Conservation (phyloP, 2,113 vertebrate genomes). For the Sorex araneus region DNA sequence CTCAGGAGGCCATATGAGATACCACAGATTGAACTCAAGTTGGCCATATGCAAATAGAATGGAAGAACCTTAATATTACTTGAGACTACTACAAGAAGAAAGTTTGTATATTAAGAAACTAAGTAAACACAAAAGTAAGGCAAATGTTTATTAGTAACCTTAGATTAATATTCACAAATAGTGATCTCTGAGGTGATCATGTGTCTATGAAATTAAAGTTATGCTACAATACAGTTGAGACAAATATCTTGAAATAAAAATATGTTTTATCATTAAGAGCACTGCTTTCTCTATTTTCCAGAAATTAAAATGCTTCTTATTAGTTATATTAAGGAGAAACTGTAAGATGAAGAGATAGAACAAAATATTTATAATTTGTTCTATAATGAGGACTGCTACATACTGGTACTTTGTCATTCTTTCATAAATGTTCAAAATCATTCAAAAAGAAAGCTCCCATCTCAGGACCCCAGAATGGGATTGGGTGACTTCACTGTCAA, state of each 20-base stretch:
- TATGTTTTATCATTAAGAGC: not conserved
- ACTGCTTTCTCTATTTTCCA: not conserved
- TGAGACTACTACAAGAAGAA: not conserved
- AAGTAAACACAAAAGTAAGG: conserved; percentile 39
- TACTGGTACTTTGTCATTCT: not conserved
- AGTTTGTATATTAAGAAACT: conserved; percentile 10
- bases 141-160: conserved; percentile 23
- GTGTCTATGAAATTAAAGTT: conserved; percentile 8
- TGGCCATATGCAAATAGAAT: not conserved
- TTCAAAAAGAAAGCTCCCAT: not conserved
- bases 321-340: conserved; percentile 1
- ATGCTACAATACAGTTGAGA: not conserved
- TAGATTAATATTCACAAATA: conserved; percentile 18
- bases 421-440: no score
- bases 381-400: not conserved
- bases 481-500: not conserved
- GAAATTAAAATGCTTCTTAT: conserved; percentile 3
- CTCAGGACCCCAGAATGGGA: not conserved
- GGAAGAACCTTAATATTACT: not conserved
- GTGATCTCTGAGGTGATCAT: not conserved
- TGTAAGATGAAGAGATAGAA: not conserved
- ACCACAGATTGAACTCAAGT: no score
- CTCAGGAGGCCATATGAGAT: no score
- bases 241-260: not conserved
- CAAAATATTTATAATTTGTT: conserved; percentile 19